Evolutionary conservation across 92 coral and sea anemone genomes (phyloP).

Genomic region (Palythoa heliodiscus): DNA sequence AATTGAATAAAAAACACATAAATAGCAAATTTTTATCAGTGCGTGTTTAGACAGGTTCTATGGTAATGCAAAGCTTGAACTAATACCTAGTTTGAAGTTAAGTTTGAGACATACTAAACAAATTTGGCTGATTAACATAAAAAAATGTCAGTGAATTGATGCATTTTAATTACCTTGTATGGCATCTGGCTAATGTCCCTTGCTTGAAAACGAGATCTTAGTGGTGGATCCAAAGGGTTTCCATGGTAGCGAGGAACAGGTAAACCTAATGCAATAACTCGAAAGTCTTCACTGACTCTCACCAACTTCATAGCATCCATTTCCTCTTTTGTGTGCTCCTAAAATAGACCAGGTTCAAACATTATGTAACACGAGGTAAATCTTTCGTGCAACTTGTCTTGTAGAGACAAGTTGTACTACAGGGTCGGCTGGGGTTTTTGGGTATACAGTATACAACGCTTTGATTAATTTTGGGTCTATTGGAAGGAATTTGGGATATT

Average conservation of each 20-base stretch:
- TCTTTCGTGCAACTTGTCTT: no score
- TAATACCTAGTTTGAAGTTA: neutral
- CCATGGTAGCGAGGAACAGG: conserved; percentile 99
- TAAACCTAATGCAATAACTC: conserved; percentile 94
- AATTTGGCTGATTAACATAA: neutral
- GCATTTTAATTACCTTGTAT: conserved; percentile 68
- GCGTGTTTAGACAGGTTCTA: no score
- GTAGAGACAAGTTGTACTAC: no score
- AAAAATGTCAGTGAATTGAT: neutral
- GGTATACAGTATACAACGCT: no score
- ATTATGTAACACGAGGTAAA: neutral
- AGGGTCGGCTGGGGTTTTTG: no score
- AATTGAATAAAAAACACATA: no score
- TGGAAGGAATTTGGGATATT: no score
- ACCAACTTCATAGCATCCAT: conserved; percentile 88
- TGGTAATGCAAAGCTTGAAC: no score
- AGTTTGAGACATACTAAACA: neutral
- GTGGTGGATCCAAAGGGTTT: conserved; percentile 95
- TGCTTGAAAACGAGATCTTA: conserved; percentile 95
- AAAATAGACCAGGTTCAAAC: neutral
- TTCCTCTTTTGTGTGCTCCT: conserved; percentile 97
- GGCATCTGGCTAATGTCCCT: conserved; percentile 88
- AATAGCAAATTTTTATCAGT: no score
- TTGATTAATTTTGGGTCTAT: no score
- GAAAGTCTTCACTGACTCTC: conserved; percentile 95